These are phyloP conservation scores for Telenomus remus DNA, from an alignment of 1,140 invertebrate species.

Conservation along the genomic window DNA sequence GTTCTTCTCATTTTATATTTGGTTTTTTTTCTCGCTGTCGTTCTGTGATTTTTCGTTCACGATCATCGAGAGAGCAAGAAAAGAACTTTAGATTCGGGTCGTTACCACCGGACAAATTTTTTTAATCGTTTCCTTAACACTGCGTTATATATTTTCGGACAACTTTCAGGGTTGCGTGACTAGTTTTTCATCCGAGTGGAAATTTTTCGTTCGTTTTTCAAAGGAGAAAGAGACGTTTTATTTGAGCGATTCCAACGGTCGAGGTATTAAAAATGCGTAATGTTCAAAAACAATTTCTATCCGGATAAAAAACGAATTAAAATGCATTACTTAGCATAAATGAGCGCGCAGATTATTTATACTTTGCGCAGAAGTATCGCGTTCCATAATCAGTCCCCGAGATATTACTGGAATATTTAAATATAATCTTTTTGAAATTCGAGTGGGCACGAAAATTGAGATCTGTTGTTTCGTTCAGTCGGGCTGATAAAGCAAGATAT, in stretches of 20 bases:
- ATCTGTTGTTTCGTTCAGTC: conserved; percentile 22
- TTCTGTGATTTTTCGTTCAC: conserved; percentile 19
- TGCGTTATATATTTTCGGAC: conserved; percentile 4
- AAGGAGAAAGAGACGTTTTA: neutral
- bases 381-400: conserved; percentile 1
- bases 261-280: no score
- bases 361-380: neutral
- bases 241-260: no score
- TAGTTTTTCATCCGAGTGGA: conserved; percentile 9
- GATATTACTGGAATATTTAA: conserved; percentile 7
- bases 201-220: neutral
- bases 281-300: conserved; percentile 1
- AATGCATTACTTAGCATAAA: conserved; percentile 5
- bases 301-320: conserved; percentile 6
- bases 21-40: conserved; percentile 8
- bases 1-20: no score
- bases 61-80: conserved; percentile 20
- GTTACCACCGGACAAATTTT: conserved; percentile 14
- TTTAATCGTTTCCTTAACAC: conserved; percentile 1
- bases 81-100: conserved; percentile 22
- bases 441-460: conserved; percentile 13
- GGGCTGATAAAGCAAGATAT: conserved; percentile 7
- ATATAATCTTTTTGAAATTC: conserved; percentile 24
- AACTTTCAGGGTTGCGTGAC: neutral
- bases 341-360: conserved; percentile 1